Percentiles rank a stretch among this genome's conserved stretches.
phyloP scores from a whole-genome alignment of 2,113 vertebrate genomes.

The Arizona elegans region DNA sequence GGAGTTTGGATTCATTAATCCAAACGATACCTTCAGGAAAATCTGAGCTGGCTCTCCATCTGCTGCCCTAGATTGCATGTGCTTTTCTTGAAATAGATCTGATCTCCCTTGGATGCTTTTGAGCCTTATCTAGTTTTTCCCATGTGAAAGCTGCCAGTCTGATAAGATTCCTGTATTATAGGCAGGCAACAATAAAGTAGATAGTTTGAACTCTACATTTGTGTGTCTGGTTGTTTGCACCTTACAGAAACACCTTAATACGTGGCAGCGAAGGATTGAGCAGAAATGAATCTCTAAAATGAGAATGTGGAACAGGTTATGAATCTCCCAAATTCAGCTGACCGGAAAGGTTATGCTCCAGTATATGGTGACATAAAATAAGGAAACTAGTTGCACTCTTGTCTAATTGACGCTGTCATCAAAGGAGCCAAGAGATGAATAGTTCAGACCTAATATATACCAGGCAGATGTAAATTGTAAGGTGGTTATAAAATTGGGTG shows the following conservation, averaged over 20 bases:
- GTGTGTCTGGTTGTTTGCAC: not conserved
- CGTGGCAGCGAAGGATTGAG: not conserved
- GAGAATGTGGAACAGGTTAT: not conserved
- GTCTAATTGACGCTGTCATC: not conserved
- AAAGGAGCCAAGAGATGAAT: not conserved
- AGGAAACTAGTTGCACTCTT: not conserved
- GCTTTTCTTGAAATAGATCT: not conserved
- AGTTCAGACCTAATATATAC: not conserved
- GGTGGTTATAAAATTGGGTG: not conserved
- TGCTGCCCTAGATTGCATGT: not conserved
- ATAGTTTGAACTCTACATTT: not conserved
- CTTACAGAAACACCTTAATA: not conserved
- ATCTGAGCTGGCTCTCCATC: fast-evolving
- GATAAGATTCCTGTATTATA: not conserved
- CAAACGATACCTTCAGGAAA: not conserved
- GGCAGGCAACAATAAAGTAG: not conserved
- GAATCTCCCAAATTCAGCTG: not conserved
- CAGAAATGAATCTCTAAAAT: not conserved
- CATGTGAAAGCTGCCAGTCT: not conserved
- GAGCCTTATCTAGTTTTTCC: too few relatives aligned
- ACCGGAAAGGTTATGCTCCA: not conserved
- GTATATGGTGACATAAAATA: not conserved
- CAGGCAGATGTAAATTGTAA: not conserved
- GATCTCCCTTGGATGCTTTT: too few relatives aligned
- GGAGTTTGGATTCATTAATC: not conserved